These are phyloP conservation scores for Alfaro cultratus DNA, from an alignment of 2,797 vertebrate species.

Conservation along the genomic window DNA sequence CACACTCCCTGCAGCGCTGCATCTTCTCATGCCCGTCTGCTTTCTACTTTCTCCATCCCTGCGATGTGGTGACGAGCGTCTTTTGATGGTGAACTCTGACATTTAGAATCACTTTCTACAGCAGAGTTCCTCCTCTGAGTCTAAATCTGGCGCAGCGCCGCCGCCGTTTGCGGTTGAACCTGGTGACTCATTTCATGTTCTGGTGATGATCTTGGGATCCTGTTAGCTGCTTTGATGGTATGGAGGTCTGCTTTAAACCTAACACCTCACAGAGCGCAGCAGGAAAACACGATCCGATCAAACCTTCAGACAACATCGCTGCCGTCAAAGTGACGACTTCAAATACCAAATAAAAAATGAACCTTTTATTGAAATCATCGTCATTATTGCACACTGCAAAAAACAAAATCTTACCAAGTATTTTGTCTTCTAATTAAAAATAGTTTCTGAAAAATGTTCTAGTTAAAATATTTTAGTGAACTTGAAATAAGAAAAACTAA, in stretches of 20 bases:
- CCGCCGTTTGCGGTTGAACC: constrained; percentile 68
- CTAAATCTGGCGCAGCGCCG: constrained; percentile 64
- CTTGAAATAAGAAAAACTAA: too few species aligned
- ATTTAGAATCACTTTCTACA: constrained; percentile 76
- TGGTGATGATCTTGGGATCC: constrained; percentile 74
- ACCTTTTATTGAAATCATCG: too few species aligned
- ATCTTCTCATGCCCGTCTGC: constrained; percentile 70
- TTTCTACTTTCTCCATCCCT: constrained; percentile 76
- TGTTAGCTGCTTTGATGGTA: constrained; percentile 66
- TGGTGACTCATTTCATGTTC: constrained; percentile 72
- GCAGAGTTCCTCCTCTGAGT: constrained; percentile 47
- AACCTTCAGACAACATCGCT: too few species aligned
- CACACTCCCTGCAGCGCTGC: constrained; percentile 57
- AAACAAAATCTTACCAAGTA: too few species aligned
- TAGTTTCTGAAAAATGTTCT: too few species aligned
- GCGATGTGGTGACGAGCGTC: constrained; percentile 62
- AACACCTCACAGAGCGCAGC: constrained; percentile 45
- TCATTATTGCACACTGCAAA: too few species aligned
- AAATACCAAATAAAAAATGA: too few species aligned
- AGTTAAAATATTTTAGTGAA: too few species aligned
- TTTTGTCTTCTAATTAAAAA: too few species aligned
- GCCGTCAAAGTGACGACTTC: too few species aligned
- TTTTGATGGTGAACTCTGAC: constrained; percentile 78
- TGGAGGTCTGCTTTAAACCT: constrained; percentile 46
- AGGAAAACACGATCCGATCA: neutral